Evolutionary conservation across 2,888 invertebrate species (phyloP).

Genomic region (Dorcus hopei): DNA sequence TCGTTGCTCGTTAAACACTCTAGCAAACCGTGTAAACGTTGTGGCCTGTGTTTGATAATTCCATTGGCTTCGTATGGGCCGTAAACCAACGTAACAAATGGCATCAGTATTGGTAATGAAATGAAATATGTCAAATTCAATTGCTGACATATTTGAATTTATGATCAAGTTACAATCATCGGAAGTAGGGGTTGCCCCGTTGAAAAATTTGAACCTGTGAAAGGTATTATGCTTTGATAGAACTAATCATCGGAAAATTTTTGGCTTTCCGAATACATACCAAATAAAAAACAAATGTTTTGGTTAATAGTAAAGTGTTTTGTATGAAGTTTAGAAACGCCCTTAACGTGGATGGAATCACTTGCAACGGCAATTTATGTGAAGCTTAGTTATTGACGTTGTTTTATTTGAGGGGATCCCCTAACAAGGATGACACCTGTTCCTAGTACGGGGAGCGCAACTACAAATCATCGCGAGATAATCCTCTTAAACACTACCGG

Average conservation of each 20-base stretch:
- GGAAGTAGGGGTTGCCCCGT: no score
- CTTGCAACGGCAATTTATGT: not conserved
- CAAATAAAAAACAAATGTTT: no score
- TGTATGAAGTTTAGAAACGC: no score
- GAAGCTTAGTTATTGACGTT: not conserved
- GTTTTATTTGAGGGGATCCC: conserved; percentile 6
- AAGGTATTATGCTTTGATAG: no score
- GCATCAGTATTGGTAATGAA: not conserved
- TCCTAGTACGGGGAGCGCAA: conserved; percentile 25
- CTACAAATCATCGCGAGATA: conserved; percentile 44
- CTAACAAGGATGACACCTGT: conserved; percentile 30
- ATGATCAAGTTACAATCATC: no score
- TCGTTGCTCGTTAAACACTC: conserved; percentile 17
- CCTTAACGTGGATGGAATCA: no score
- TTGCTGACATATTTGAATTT: no score
- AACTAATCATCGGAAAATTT: no score
- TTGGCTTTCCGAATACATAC: no score
- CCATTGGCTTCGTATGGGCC: conserved; percentile 42
- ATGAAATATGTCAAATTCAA: no score
- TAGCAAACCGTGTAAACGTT: conserved; percentile 36
- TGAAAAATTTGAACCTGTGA: no score
- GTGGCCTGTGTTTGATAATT: conserved; percentile 37
- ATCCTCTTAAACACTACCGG: conserved; percentile 41
- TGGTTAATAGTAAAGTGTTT: no score
- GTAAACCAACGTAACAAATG: conserved; percentile 34